Conservation (phyloP, 2,797 vertebrate species). For the Odontamblyopus lacepedii region DNA sequence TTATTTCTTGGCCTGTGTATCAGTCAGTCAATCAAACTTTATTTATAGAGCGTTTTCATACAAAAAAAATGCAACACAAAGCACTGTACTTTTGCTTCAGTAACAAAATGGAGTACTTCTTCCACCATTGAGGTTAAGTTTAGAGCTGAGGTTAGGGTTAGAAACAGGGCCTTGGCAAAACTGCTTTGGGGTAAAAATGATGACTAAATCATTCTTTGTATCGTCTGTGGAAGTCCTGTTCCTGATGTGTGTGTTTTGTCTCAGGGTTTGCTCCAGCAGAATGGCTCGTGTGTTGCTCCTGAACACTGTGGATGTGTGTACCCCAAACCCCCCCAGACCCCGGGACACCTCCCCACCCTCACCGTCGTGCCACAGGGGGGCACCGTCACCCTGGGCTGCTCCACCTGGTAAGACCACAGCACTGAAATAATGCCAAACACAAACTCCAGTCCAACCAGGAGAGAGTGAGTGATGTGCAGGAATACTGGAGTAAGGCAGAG, state of each 20-base stretch:
- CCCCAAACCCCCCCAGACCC: constrained; percentile 51
- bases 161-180: no score
- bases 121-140: no score
- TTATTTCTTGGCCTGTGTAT: no score
- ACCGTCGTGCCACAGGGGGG: constrained; percentile 71
- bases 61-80: no score
- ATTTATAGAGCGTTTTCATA: no score
- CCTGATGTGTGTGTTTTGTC: neutral
- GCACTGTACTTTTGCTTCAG: no score
- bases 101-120: no score
- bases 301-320: constrained; percentile 81
- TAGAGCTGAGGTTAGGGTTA: no score
- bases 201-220: no score
- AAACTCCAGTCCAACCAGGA: neutral
- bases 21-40: no score
- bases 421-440: neutral
- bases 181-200: no score
- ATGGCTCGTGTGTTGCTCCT: constrained; percentile 76
- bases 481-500: neutral
- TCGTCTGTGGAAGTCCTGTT: neutral
- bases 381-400: constrained; percentile 80
- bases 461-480: no score
- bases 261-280: constrained; percentile 82
- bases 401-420: constrained; percentile 80
- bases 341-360: constrained; percentile 50